Evolutionary conservation across 92 coral and sea anemone species (phyloP).

Genomic region (Siderastrea radians): DNA sequence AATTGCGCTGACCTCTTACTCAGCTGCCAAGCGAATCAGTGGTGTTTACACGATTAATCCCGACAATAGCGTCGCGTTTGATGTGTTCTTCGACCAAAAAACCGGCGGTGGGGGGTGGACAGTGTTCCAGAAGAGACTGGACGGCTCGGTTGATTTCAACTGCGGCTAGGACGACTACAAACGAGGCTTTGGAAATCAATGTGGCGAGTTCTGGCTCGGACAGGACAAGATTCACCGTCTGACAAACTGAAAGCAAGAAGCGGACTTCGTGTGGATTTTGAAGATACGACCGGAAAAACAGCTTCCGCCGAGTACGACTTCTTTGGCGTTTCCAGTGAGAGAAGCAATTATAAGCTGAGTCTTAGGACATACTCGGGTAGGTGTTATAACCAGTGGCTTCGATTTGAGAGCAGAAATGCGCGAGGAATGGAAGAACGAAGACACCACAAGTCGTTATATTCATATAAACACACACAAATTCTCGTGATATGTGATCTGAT

Average conservation of each 20-base stretch:
- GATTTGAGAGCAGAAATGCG: no score
- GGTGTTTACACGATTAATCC: not conserved
- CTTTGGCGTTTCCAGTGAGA: not conserved
- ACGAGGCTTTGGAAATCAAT: not conserved
- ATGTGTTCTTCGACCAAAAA: not conserved
- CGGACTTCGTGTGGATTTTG: no score
- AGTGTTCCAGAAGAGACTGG: not conserved
- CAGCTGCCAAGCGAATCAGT: not conserved
- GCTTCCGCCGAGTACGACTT: not conserved
- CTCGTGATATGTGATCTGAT: no score
- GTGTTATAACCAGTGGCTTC: not conserved
- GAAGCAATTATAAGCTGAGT: not conserved
- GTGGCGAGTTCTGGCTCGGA: not conserved
- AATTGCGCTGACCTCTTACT: not conserved
- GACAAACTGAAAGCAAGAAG: not conserved
- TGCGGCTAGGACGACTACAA: not conserved
- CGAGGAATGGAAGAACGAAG: no score
- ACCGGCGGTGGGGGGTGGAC: not conserved
- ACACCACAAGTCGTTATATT: no score
- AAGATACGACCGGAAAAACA: not conserved
- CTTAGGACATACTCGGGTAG: not conserved
- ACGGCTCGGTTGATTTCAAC: not conserved
- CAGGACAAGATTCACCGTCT: not conserved
- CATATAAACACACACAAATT: no score
- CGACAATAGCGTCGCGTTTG: not conserved